phyloP scores from a whole-genome alignment of 2,888 invertebrate genomes.

The Unio delphinus region DNA sequence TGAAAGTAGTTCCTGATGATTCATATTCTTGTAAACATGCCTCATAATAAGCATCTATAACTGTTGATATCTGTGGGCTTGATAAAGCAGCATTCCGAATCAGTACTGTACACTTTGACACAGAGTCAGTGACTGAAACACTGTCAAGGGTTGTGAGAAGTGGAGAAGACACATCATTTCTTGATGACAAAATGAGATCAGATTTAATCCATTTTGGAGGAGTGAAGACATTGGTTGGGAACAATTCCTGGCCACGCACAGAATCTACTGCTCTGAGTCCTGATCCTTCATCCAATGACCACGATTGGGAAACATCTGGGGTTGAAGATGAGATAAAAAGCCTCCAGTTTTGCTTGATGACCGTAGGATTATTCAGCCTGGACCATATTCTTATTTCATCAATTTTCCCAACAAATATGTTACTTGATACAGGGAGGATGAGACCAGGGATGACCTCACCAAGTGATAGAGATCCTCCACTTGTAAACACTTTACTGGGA shows the following conservation, averaged over 20 bases:
- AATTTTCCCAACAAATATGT: conserved; percentile 43
- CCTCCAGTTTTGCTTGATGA: conserved; percentile 42
- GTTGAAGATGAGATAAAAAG: conserved; percentile 31
- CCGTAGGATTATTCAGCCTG: conserved; percentile 46
- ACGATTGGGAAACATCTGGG: conserved; percentile 40
- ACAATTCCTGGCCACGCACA: conserved; percentile 32
- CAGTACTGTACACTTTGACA: conserved; percentile 25
- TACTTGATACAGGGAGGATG: conserved; percentile 16
- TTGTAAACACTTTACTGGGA: conserved; percentile 21
- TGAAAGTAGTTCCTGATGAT: conserved; percentile 17
- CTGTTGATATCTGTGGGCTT: neutral
- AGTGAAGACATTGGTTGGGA: conserved; percentile 22
- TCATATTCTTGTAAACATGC: conserved; percentile 30
- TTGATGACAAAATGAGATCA: conserved; percentile 35
- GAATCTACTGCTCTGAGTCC: conserved; percentile 35
- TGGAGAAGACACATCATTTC: conserved; percentile 13
- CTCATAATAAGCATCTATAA: conserved; percentile 19
- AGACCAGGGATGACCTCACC: conserved; percentile 40
- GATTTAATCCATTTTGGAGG: conserved; percentile 46
- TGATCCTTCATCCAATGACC: conserved; percentile 49
- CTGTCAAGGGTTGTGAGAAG: conserved; percentile 11
- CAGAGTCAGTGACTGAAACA: conserved; percentile 7
- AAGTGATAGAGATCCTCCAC: conserved; percentile 42
- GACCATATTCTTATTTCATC: conserved; percentile 55
- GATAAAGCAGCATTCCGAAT: conserved; percentile 20